Evolutionary conservation across 1,140 invertebrate genomes (phyloP).

Genomic region (Drosophila paulistorum): DNA sequence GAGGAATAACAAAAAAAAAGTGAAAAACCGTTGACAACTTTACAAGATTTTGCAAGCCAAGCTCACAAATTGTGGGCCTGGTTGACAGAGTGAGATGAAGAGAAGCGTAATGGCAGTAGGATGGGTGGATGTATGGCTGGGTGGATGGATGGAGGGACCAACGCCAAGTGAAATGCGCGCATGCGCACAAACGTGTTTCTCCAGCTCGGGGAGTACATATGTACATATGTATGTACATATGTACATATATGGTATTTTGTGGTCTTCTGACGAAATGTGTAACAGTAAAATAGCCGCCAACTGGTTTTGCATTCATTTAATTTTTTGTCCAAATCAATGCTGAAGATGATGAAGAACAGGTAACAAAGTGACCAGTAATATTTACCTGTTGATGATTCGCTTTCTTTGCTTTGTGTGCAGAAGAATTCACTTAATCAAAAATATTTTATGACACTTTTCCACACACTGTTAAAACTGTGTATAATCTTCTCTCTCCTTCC

Average conservation of each 20-base stretch:
- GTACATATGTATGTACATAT: too few species aligned
- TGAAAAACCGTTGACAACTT: constrained; percentile 56
- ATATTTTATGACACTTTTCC: constrained; percentile 6
- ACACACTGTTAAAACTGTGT: background rate
- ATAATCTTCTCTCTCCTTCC: constrained; percentile 6
- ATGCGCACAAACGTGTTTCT: constrained; percentile 56
- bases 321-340: constrained; percentile 1
- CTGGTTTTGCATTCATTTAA: constrained; percentile 44
- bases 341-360: constrained; percentile 4
- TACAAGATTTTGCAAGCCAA: constrained; percentile 57
- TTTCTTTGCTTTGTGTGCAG: background rate
- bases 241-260: background rate
- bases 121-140: background rate
- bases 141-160: too few species aligned
- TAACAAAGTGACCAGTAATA: background rate
- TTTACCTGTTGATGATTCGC: constrained; percentile 26
- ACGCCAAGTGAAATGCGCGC: constrained; percentile 64
- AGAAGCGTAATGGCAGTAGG: too few species aligned
- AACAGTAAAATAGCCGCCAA: constrained; percentile 58
- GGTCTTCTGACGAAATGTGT: constrained; percentile 65
- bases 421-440: constrained; percentile 20
- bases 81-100: constrained; percentile 35
- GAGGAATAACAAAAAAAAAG: constrained; percentile 40
- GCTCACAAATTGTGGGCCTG: constrained; percentile 53
- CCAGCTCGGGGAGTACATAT: constrained; percentile 22